A percentile compares a stretch with the other conserved stretches of the same genome.
These are phyloP conservation scores for Sarcophaga rosellei DNA, from an alignment of 2,888 invertebrate genomes.

Conservation along the genomic window DNA sequence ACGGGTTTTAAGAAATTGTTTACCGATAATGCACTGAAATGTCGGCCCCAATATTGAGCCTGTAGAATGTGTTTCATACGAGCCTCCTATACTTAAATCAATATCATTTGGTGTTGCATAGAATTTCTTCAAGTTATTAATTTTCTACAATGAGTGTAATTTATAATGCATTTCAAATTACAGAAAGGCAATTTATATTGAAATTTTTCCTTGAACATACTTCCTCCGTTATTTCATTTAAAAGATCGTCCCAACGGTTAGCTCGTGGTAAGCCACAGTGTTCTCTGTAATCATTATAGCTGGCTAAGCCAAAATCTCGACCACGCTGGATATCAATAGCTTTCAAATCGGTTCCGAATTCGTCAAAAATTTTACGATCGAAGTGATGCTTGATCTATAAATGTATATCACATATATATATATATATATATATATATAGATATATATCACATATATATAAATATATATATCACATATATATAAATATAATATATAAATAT, in stretches of 20 bases:
- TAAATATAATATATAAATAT: no score
- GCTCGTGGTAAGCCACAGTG: slow-evolving; percentile 75
- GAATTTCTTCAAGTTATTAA: slow-evolving; percentile 82
- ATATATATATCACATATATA: neutral
- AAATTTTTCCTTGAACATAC: slow-evolving; percentile 64
- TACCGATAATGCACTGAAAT: slow-evolving; percentile 86
- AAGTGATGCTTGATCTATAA: slow-evolving; percentile 74
- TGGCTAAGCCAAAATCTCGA: slow-evolving; percentile 74
- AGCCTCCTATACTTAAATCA: slow-evolving; percentile 87
- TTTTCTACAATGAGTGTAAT: slow-evolving; percentile 81
- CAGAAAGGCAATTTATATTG: neutral
- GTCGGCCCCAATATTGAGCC: slow-evolving; percentile 87
- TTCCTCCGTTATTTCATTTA: slow-evolving; percentile 86
- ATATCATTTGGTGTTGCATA: slow-evolving; percentile 87
- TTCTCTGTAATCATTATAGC: slow-evolving; percentile 76
- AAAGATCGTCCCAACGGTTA: slow-evolving; percentile 74
- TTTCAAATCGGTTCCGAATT: slow-evolving; percentile 83
- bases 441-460: no score
- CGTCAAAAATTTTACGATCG: slow-evolving; percentile 76
- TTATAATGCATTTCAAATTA: neutral
- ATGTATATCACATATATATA: neutral
- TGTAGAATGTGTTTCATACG: slow-evolving; percentile 84
- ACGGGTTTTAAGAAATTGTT: slow-evolving; percentile 87
- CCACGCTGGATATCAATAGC: slow-evolving; percentile 76
- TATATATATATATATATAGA: no score